Base-by-base conservation (phyloP, 2,113 vertebrate species). In the Pongo pygmaeus region DNA sequence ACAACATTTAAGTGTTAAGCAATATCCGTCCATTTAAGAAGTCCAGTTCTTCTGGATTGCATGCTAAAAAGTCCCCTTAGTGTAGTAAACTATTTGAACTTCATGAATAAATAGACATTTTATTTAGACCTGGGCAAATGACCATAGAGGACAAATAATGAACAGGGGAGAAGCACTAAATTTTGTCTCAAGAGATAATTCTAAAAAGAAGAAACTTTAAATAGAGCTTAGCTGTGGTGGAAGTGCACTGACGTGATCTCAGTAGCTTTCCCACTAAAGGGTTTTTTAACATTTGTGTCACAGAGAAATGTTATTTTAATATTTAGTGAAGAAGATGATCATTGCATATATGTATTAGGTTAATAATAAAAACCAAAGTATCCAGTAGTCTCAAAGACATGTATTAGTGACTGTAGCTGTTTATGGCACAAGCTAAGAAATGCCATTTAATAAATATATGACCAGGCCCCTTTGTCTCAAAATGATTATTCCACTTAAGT, bases 181-280 rank as follows among this genome's bases (percentile, higher is more conserved):
- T 70, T 75, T 88, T 61, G 84, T n/a, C n/a, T 72, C 22, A 61
- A n/a, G 50, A 25, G 23, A n/a, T 92, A 78, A 70, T 88, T 92
- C 50, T 77, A 22, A 81, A 74, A 69, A 13, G 16, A 70, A 10
- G 4, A 77, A 48, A 1, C 8, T 78, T 38, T 85, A 8, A 57
- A 50, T 30, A 85, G 40, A 57, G 25, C 52, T 52, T 85, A 7
- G 8, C 22, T 72, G 40, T 70, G 50, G 18, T 85, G 35, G 22
- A 85, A 67, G 5, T 57, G 30, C 43, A 52, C 22, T 72, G 52
- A 64, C 1, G 6, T 55, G 40, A 70, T 67, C 16, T 3, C 38
- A 16, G 14, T 30, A 22, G 1, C 8, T 22, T 55, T 22, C 4
- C 4, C 22, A 59, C 22, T 25, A 6, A 69, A 40, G 2, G 0